Percentiles rank a stretch among this genome's conserved stretches.
Evolutionary conservation across 2,113 vertebrate genomes (phyloP).

Genomic region (Piaya cayana): DNA sequence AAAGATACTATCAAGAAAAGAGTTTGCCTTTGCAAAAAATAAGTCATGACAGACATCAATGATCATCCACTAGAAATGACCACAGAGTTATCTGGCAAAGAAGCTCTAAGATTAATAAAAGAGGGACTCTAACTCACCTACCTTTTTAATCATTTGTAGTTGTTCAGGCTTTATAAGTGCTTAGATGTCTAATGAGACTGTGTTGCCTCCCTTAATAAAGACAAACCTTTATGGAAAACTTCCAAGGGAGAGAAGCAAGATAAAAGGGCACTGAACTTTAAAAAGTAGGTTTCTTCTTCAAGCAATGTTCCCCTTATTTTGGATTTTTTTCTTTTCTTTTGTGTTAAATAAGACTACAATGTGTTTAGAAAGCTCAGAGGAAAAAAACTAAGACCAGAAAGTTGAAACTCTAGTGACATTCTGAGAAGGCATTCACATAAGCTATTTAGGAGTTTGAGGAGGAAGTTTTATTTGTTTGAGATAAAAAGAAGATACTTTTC

Average conservation of each 20-base stretch:
- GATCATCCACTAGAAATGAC: not conserved
- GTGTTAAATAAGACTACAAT: not conserved
- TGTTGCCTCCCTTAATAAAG: not conserved
- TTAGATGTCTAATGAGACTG: not conserved
- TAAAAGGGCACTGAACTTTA: not conserved
- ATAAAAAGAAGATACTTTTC: not conserved
- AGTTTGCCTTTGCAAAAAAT: not conserved
- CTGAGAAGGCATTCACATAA: not conserved
- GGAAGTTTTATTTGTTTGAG: not conserved
- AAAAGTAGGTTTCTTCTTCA: not conserved
- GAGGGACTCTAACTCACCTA: fast-evolving
- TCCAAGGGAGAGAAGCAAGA: not conserved
- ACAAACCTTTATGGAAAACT: not conserved
- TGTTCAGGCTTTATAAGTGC: not conserved
- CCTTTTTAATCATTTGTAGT: not conserved
- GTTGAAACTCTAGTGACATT: not conserved
- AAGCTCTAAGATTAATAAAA: not conserved
- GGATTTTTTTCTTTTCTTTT: not conserved
- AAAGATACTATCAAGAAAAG: not conserved
- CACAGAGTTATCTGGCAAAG: not conserved
- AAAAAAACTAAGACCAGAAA: not conserved
- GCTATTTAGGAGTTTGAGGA: not conserved
- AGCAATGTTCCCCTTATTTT: not conserved
- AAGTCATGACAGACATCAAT: not conserved
- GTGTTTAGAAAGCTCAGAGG: not conserved